These are phyloP conservation scores for Lithophane socia DNA, from an alignment of 2,888 invertebrate species.

Conservation along the genomic window DNA sequence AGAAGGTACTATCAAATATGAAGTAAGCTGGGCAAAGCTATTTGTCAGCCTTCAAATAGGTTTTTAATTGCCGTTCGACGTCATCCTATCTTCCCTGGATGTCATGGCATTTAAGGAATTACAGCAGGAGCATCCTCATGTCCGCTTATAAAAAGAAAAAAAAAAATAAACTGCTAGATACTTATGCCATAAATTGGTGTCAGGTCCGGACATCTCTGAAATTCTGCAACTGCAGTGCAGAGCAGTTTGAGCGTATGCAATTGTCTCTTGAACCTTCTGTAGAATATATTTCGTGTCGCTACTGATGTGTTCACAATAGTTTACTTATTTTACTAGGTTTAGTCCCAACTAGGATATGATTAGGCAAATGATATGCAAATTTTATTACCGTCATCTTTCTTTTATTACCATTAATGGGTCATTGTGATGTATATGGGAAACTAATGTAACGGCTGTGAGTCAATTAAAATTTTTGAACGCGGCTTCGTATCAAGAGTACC, in stretches of 20 bases:
- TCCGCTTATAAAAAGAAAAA: not conserved
- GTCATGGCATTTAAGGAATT: no score
- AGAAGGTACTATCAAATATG: not conserved
- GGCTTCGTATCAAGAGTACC: not conserved
- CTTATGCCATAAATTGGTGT: not conserved
- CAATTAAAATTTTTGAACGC: not conserved
- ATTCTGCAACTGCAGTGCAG: not conserved
- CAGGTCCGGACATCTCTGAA: not conserved
- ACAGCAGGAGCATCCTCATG: not conserved
- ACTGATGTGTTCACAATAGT: constrained; percentile 3
- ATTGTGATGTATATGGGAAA: constrained; percentile 16
- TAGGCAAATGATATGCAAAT: constrained; percentile 37
- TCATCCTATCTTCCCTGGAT: not conserved
- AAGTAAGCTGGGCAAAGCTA: not conserved
- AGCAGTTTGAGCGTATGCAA: not conserved
- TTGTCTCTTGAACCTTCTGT: constrained; percentile 30
- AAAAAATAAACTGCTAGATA: not conserved
- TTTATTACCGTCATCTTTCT: constrained; percentile 37
- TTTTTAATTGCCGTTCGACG: not conserved
- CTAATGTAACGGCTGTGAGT: not conserved
- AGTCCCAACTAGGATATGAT: constrained; percentile 46
- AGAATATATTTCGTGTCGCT: rapidly evolving
- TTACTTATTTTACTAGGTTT: constrained; percentile 19
- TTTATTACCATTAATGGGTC: constrained; percentile 25
- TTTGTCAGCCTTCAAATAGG: not conserved